Evolutionary conservation across 2,888 invertebrate species (phyloP), one percentile per base, ranked within the genome.

Genomic region (Loripinus fragilis): DNA sequence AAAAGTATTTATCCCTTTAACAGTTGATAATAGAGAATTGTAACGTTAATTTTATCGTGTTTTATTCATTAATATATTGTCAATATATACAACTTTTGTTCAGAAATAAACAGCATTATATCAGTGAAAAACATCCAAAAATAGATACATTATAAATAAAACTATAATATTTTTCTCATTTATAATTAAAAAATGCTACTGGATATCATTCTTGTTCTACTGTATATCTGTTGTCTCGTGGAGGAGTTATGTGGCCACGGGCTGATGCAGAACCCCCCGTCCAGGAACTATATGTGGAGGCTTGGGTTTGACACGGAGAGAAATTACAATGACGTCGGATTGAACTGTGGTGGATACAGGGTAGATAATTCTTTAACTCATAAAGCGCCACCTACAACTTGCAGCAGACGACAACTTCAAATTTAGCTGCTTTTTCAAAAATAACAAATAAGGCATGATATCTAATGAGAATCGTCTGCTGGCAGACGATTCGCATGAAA

Each of bases 271-370:
- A 60, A 55, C 15, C 81, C 81, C 0, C 74, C 76, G 20, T 75
- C 81, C 0, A 73, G 81, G 66, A 81, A 81, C 60, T 76, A 71
- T 3, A 81, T 81, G 81, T 76, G 81, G 76, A 68, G 78, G 25
- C 52, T 41, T 7, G 81, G 81, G n/a, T 81, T 78, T 55, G 64
- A 74, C 30, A 78, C 76, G 15, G 70, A 67, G 28, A 50, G n/a
- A 38, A 78, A 81, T 55, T 81, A 70, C 41, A 68, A 78, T 50
- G 81, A 78, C 42, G 75, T 78, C 71, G 78, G 81, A 20, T 33
- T 81, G 15, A 81, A 81, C 25, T 81, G 81, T 38, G 81, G 81
- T 15, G 81, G 81, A 25, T n/a, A 25, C 48, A 12, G 35, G 20
- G 81, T 81, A 72, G 68, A 71, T 67, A 66, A 38, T 48, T 48